Base-by-base conservation (phyloP, 2,797 vertebrate species). In the Novumbra hubbsi region DNA sequence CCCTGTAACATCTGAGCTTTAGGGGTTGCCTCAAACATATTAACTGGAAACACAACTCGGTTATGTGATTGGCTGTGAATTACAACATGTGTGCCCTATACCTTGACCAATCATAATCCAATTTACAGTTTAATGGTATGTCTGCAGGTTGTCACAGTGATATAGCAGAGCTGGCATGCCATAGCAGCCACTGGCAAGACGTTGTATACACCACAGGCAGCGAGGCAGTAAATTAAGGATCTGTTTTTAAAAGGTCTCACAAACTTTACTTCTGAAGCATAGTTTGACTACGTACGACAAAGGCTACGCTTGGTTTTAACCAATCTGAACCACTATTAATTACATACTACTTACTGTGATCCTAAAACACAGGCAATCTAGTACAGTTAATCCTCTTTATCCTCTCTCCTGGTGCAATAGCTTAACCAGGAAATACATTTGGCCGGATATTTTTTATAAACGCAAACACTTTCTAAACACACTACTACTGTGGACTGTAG, bases 211-310 rank as follows among this genome's bases (percentile, higher is more conserved):
- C 82, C 83, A 84, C 83, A 82, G 82, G 70, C 78, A 81, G 79
- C 12, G 4, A 72, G 82, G 78, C 79, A 79, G 84, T 90, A 88
- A 90, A 89, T 90, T 83, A 81, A 52, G 38, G 80, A 73, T 82
- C 71, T 81, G 82, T 72, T 88, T 86, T 86, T 38, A 82, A 41
- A 78, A 83, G 73, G 78, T 80, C 80, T 83, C 79, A 67, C 68
- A 75, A 78, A 78, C 2, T 72, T 85, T 70, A 74, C 72, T 75
- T 75, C 60, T 62, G 73, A 48, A 69, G 64, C 0, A 1, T 9
- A 67, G 72, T 49, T 74, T 55, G 73, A 55, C 17, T 75, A 49
- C 6, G 16, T 68, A 74, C 48, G 62, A 73, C 45, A 74, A 63
- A 21, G 57, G 64, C 72, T 75, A 67, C 24, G 16, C 0, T 65